A percentile compares a stretch with the other conserved stretches of the same genome.
These are phyloP conservation scores for Columba livia DNA, from an alignment of 2,113 vertebrate species.

Conservation along the genomic window DNA sequence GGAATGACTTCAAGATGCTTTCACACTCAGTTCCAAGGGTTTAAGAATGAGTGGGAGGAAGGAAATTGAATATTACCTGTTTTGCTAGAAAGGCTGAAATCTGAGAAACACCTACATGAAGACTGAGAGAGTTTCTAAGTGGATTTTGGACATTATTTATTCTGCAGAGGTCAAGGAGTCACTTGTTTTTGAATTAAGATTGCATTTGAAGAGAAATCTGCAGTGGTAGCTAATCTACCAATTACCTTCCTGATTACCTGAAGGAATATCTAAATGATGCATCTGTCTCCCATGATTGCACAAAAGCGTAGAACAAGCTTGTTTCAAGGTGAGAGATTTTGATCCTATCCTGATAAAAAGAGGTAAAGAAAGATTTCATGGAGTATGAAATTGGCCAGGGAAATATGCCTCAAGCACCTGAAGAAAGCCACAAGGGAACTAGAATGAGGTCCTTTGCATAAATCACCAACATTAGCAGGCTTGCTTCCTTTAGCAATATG, in stretches of 20 bases:
- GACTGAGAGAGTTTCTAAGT: neutral
- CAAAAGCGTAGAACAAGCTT: neutral
- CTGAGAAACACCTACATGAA: neutral
- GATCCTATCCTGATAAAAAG: neutral
- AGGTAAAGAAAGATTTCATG: neutral
- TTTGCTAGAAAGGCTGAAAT: neutral
- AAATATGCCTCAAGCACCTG: slow-evolving; percentile 13
- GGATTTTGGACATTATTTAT: neutral
- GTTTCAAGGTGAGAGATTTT: slow-evolving; percentile 42
- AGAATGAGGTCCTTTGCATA: slow-evolving; percentile 38
- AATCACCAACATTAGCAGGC: neutral
- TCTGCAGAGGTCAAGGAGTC: neutral
- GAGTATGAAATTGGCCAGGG: slow-evolving; percentile 20
- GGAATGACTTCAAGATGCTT: neutral
- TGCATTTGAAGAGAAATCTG: neutral
- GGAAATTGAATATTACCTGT: neutral
- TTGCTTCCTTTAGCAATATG: neutral
- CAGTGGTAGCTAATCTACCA: neutral
- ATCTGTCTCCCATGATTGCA: neutral
- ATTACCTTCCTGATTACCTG: slow-evolving; percentile 30
- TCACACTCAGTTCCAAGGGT: neutral
- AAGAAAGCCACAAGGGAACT: neutral
- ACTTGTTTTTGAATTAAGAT: neutral
- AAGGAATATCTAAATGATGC: slow-evolving; percentile 11
- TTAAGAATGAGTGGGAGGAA: neutral